Base-by-base conservation (phyloP, 1,140 invertebrate genomes). In the Andricus grossulariae region DNA sequence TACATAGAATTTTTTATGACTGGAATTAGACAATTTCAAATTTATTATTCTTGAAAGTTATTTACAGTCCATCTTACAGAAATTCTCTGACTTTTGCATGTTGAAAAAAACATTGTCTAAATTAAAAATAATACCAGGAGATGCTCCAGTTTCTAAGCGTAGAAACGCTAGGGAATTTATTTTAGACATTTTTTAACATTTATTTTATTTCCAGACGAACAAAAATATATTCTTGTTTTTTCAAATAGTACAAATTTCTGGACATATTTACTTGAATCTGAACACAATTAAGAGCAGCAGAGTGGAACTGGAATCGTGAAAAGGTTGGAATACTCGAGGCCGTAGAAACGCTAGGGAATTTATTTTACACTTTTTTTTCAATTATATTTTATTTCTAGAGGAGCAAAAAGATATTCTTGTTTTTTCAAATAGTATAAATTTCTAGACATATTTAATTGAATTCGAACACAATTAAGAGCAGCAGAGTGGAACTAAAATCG, bases 221-320 rank as follows among this genome's bases (percentile, higher is more conserved):
- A 5, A 13, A n/a, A 32, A 13, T 1, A n/a, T 39, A 21, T 16
- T 3, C 25, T 32, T 3, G 4, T 5, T 2, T 32, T 5, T 32
- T 32, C 21, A 66, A 32, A 25, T 32, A 25, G 21, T 66, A 66
- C 15, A 66, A 66, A 66, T 66, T 66, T 13, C 25, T 39, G 57
- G 3, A 66, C 25, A 66, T 15, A 66, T 66, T 66, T 66, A 7
- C 32, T 66, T 66, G 57, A 66, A 66, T 66, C 32, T 11, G 25
- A 66, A 66, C 57, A 66, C 13, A 25, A 66, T 66, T 66, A 66
- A 66, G 5, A 66, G 21, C 16, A 39, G 57, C 8, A 66, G 25
- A n/a, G 25, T 66, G 25, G 32, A 60, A 32, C 57, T 60, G 57
- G 57, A 60, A 60, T 60, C 57, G 57, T 60, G 57, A 60, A 60